Conservation (phyloP, 2,113 vertebrate genomes). For the Herpailurus yagouaroundi region DNA sequence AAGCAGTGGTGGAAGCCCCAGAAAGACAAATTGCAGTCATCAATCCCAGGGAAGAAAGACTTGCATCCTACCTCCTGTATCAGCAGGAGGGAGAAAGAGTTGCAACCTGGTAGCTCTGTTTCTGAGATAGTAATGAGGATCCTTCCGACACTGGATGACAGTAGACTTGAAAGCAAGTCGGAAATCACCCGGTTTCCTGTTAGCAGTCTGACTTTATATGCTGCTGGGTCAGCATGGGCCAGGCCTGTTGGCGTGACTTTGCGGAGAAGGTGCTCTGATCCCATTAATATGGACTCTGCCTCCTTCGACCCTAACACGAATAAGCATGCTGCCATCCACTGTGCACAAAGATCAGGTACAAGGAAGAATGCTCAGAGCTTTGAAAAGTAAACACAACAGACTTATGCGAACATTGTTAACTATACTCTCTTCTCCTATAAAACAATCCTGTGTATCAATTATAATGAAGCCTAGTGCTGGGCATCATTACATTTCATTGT, state of each 20-base stretch:
- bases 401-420: background rate
- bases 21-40: slow-evolving; percentile 71
- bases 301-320: slow-evolving; percentile 1
- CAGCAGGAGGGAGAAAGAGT: slow-evolving; percentile 66
- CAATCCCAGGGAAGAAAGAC: slow-evolving; percentile 58
- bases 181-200: slow-evolving; percentile 67
- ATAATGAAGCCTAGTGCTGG: background rate
- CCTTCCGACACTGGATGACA: slow-evolving; percentile 45
- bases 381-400: background rate
- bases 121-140: slow-evolving; percentile 74
- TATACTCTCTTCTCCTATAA: background rate
- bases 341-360: background rate
- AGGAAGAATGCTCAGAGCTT: background rate
- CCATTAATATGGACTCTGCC: slow-evolving; percentile 65
- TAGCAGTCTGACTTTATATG: slow-evolving; percentile 54
- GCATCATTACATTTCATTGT: background rate
- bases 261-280: slow-evolving; percentile 35
- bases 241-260: slow-evolving; percentile 37
- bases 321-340: background rate
- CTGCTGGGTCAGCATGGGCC: slow-evolving; percentile 50
- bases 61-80: slow-evolving; percentile 49
- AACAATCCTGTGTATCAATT: background rate
- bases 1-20: background rate
- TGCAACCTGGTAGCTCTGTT: slow-evolving; percentile 29
- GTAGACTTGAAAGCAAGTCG: slow-evolving; percentile 60